phyloP scores from a whole-genome alignment of 2,113 vertebrate species.

The Cyprinodon brontotheroides region DNA sequence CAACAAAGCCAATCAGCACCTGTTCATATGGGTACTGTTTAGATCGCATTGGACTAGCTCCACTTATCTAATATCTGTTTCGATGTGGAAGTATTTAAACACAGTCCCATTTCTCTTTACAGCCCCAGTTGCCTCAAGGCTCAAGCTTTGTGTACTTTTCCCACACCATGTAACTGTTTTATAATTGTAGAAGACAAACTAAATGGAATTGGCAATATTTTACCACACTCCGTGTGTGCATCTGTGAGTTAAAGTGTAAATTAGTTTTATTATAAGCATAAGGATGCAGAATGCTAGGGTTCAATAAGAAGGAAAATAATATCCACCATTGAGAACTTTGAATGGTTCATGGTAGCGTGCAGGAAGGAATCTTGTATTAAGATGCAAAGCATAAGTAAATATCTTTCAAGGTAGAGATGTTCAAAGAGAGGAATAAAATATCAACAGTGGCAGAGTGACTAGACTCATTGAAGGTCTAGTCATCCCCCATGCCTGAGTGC shows the following conservation, averaged over 20 bases:
- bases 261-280: constrained; percentile 23
- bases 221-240: constrained; percentile 12
- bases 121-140: constrained; percentile 42
- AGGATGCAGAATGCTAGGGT: neutral
- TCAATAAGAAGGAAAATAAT: neutral
- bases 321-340: neutral
- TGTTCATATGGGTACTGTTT: constrained; percentile 38
- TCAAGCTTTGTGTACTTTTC: constrained; percentile 11
- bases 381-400: constrained; percentile 42
- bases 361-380: constrained; percentile 30
- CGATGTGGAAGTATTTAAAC: constrained; percentile 57
- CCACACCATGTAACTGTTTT: constrained; percentile 28
- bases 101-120: constrained; percentile 65
- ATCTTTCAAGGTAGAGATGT: constrained; percentile 49
- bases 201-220: constrained; percentile 39
- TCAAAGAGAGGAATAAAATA: constrained; percentile 49
- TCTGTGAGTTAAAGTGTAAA: neutral
- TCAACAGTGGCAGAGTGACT: constrained; percentile 63
- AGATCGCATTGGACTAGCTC: constrained; percentile 53
- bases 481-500: constrained; percentile 45
- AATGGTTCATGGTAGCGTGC: constrained; percentile 4
- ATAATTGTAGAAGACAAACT: constrained; percentile 51
- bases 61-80: constrained; percentile 65
- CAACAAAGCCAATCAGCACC: constrained; percentile 64
- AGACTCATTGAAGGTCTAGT: constrained; percentile 44